Conservation (phyloP, 2,888 invertebrate species). For the Eupithecia pulchellata region DNA sequence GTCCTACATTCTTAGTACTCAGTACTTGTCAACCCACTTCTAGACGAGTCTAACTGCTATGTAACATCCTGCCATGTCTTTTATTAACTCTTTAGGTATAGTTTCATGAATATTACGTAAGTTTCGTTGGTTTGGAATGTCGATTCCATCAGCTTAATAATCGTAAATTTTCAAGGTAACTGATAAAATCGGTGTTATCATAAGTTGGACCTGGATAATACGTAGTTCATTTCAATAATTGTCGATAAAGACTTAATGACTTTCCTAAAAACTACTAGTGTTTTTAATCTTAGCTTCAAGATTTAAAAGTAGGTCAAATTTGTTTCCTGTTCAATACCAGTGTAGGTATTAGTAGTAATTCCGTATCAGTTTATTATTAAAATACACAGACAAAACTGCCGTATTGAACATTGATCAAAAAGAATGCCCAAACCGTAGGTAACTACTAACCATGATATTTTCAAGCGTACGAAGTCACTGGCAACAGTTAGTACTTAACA, state of each 20-base stretch:
- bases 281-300: not conserved
- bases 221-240: not conserved
- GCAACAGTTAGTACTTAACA: not conserved
- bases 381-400: not conserved
- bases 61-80: slow-evolving; percentile 49
- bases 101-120: not conserved
- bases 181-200: slow-evolving; percentile 46
- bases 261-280: not conserved
- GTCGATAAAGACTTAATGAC: not conserved
- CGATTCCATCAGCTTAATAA: not conserved
- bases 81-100: slow-evolving; percentile 14
- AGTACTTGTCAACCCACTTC: slow-evolving; percentile 63
- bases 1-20: slow-evolving; percentile 67
- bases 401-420: not conserved
- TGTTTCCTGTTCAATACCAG: not conserved
- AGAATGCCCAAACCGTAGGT: not conserved
- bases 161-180: slow-evolving; percentile 46
- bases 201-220: slow-evolving; percentile 14
- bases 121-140: not conserved
- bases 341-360: not conserved
- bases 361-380: not conserved
- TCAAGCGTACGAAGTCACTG: too few species aligned
- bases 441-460: too few species aligned
- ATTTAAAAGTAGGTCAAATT: not conserved
- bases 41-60: slow-evolving; percentile 56